Evolutionary conservation across 2,113 vertebrate species (phyloP).

Genomic region (Thamnaconus septentrionalis): DNA sequence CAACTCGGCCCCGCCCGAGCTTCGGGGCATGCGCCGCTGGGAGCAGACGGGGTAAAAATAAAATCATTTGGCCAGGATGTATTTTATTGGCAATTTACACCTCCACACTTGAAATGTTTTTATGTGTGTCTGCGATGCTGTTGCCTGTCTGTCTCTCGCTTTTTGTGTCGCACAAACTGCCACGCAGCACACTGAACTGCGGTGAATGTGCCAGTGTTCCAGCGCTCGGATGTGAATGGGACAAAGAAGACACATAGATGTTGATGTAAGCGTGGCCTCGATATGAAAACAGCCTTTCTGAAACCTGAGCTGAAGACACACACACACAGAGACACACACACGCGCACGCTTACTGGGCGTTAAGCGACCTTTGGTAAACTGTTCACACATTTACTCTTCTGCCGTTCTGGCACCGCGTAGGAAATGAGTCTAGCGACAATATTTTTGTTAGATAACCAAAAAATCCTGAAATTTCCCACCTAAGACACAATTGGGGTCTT

Average conservation of each 20-base stretch:
- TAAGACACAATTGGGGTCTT: slow-evolving; percentile 77
- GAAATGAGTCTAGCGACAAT: slow-evolving; percentile 88
- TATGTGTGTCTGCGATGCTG: background rate
- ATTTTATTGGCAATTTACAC: slow-evolving; percentile 13
- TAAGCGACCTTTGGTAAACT: slow-evolving; percentile 75
- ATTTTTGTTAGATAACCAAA: slow-evolving; percentile 86
- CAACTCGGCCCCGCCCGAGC: background rate
- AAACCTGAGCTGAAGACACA: slow-evolving; percentile 74
- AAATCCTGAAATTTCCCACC: slow-evolving; percentile 73
- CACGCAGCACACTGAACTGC: slow-evolving; percentile 3
- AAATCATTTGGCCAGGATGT: background rate
- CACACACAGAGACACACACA: slow-evolving; percentile 53
- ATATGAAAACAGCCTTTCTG: slow-evolving; percentile 77
- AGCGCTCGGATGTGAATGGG: slow-evolving; percentile 43
- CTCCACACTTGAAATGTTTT: background rate
- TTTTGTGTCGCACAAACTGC: background rate
- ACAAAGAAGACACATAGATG: slow-evolving; percentile 57
- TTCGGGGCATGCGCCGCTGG: background rate
- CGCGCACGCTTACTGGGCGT: slow-evolving; percentile 45
- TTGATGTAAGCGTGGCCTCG: slow-evolving; percentile 65
- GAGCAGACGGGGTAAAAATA: background rate
- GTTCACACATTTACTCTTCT: slow-evolving; percentile 81
- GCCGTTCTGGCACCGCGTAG: slow-evolving; percentile 76
- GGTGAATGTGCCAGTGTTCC: slow-evolving; percentile 39
- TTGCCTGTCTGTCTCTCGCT: slow-evolving; percentile 2